Base-by-base conservation (phyloP, 2,797 vertebrate species). In the Pelodytes ibericus region DNA sequence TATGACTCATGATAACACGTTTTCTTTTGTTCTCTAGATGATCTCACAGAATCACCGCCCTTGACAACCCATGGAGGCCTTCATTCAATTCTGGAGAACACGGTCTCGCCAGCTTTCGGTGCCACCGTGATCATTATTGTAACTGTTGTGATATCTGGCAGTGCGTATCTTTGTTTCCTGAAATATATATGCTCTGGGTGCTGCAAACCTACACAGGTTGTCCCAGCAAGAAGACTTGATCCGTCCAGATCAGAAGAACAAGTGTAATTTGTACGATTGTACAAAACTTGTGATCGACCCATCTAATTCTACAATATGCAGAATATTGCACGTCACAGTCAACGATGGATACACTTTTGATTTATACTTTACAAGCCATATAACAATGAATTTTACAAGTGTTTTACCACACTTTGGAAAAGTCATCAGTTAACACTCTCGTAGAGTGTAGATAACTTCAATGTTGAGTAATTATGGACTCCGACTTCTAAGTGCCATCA, bases 91-190 rank as follows among this genome's bases (percentile, higher is more conserved):
- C 77, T 90, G 66, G 82, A 89, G 18, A 81, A 86, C 2, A 71
- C 66, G 0, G 74, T 87, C 27, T 88, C 91, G 0, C 84, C 87
- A 1, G 87, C 86, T 15, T 87, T 91, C 2, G 87, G 87, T 0
- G 88, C 89, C 49, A 87, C 87, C 6, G 72, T 88, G 29, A 86
- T 93, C 71, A 87, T 91, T 72, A 85, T 89, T 0, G 3, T 91
- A 81, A 92, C 87, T 0, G 25, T 84, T n/a, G 79, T 90, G 2
- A 60, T 88, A 47, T 90, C 82, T 0, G 86, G 83, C 25, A 89
- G 89, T 0, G 73, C 89, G 11, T 91, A 91, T 83, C 75, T 92
- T 66, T 92, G 88, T 70, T 94, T 92, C 81, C 86, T 93, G 72
- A 92, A 89, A 75, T 92, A 88, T 59, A 24, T 92, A 57, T 93